A percentile compares a stretch with the other conserved stretches of the same genome.
phyloP scores from a whole-genome alignment of 2,888 invertebrate genomes.

The Agrotis ipsilon region DNA sequence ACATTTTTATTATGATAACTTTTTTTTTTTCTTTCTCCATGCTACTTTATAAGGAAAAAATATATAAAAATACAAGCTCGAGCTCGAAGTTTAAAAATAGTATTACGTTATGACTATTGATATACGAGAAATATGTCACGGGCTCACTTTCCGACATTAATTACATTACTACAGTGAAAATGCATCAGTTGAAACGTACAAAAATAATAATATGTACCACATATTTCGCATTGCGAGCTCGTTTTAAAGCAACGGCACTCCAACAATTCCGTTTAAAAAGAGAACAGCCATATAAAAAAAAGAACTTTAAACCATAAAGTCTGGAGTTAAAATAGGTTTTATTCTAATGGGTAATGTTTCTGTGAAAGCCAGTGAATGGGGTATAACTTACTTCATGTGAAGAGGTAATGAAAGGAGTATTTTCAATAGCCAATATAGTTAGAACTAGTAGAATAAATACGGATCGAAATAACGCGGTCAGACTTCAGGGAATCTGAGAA shows the following conservation, averaged over 20 bases:
- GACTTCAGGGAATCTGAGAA: slow-evolving; percentile 21
- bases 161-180: slow-evolving; percentile 14
- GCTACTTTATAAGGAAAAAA: neutral
- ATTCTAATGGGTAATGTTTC: slow-evolving; percentile 52
- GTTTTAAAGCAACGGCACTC: slow-evolving; percentile 8
- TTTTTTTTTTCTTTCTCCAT: too few relatives aligned
- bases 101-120: neutral
- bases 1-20: too few relatives aligned
- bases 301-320: slow-evolving; percentile 49
- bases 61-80: neutral
- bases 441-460: slow-evolving; percentile 24
- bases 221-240: neutral
- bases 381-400: slow-evolving; percentile 22
- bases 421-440: slow-evolving; percentile 32
- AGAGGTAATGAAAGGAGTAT: slow-evolving; percentile 44
- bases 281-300: slow-evolving; percentile 36
- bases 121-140: neutral
- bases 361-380: slow-evolving; percentile 33
- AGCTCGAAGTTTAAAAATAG: neutral
- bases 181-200: slow-evolving; percentile 8
- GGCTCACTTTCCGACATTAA: slow-evolving; percentile 19
- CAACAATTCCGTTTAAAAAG: slow-evolving; percentile 37
- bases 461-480: slow-evolving; percentile 23
- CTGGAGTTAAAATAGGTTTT: slow-evolving; percentile 43
- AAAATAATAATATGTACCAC: neutral